Evolutionary conservation across 2,113 vertebrate species (phyloP), one percentile per base, ranked within the genome.

Genomic region (Elephantulus edwardii): DNA sequence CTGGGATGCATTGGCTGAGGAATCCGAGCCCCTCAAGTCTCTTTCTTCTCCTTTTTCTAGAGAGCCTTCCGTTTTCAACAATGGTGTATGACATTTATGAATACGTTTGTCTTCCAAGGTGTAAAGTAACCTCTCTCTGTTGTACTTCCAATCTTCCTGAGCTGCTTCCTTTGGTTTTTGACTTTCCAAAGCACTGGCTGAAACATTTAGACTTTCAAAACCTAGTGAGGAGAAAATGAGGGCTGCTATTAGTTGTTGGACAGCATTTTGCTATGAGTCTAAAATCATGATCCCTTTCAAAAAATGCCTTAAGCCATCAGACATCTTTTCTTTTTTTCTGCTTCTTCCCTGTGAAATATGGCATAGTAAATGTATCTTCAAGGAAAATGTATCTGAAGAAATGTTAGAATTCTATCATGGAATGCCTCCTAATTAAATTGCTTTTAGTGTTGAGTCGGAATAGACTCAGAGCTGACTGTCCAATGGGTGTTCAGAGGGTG

Each of bases 161-260:
- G 81, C 95, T 60, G 96, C 93, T 94, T 95, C 97, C 96, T 94
- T 97, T 96, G 62, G 96, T 95, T 95, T 98, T 96, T 95, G 97
- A 40, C 90, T 95, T 88, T 98, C 98, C 72, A 95, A 94, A 93
- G 90, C 60, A 83, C 35, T 78, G 86, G 95, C 93, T 46, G 96
- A 94, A 83, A 91, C 11, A 78, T 68, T 97, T 95, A 96, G 3
- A 77, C 96, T 97, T 92, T 98, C 97, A 81, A 96, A 96, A 92
- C 96, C 98, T 98, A 79, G 85, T 83, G 66, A 90, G 92, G 90
- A 88, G 84, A 95, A 96, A 96, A 78, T 0, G 44, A 91, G 58
- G 14, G 50, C 10, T 20, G 22, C 1, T 11, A 19, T 94, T 81
- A 90, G 8, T 44, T 88, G 95, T 89, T 77, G 60, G 35, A 68